Conservation (phyloP, 2,113 vertebrate species). For the Tenrec ecaudatus region DNA sequence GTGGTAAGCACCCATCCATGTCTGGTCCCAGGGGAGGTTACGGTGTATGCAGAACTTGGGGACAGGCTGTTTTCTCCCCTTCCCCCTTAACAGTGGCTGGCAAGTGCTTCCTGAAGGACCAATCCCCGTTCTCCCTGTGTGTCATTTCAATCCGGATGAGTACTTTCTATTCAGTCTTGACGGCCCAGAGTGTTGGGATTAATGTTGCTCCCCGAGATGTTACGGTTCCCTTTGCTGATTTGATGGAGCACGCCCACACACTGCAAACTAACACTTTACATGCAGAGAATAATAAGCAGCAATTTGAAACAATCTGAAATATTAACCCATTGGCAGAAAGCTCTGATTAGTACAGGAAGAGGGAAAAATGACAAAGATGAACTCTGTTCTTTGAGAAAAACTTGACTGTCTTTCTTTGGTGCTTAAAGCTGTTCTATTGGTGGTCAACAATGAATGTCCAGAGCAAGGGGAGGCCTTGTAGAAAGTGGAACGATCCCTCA, state of each 20-base stretch:
- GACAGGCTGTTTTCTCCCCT: constrained; percentile 53
- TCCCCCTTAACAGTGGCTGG: not conserved
- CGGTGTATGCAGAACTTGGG: constrained; percentile 61
- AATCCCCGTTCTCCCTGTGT: constrained; percentile 73
- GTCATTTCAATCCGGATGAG: constrained; percentile 78
- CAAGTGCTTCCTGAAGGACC: constrained; percentile 73
- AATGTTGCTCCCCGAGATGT: constrained; percentile 82
- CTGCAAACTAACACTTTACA: constrained; percentile 81
- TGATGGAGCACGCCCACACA: constrained; percentile 83
- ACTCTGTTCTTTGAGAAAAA: not conserved
- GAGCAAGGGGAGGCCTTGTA: not conserved
- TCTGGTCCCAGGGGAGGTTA: not conserved
- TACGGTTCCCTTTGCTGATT: constrained; percentile 82
- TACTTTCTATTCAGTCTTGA: constrained; percentile 83
- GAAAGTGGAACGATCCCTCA: not conserved
- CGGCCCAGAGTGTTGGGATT: constrained; percentile 79
- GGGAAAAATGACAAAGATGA: no score
- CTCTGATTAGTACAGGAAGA: not conserved
- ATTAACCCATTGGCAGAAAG: constrained; percentile 74
- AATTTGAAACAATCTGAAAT: constrained; percentile 83
- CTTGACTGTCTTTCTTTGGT: not conserved
- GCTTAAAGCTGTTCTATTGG: constrained; percentile 1
- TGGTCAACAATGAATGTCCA: not conserved
- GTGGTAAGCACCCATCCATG: constrained; percentile 17
- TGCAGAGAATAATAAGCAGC: constrained; percentile 84